phyloP scores from a whole-genome alignment of 2,888 invertebrate species.

The Elmis aenea region DNA sequence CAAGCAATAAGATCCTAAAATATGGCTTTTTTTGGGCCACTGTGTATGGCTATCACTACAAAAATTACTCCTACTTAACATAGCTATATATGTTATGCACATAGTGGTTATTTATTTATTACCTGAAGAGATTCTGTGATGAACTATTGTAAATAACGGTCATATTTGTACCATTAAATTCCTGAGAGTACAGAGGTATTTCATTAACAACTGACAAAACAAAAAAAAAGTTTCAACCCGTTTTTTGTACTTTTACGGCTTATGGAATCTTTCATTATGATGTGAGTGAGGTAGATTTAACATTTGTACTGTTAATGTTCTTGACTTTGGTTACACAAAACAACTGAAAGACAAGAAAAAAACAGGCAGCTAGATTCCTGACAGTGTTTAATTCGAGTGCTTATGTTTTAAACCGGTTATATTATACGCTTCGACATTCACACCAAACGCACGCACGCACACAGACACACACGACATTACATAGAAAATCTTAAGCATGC shows the following conservation, averaged over 20 bases:
- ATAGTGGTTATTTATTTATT: no score
- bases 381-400: conserved; percentile 12
- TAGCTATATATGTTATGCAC: no score
- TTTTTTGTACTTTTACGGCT: conserved; percentile 15
- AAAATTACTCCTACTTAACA: no score
- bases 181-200: no score
- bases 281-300: conserved; percentile 23
- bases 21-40: no score
- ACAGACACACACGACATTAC: conserved; percentile 8
- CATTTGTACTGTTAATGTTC: conserved; percentile 17
- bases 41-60: no score
- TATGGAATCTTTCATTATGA: conserved; percentile 13
- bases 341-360: conserved; percentile 14
- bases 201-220: no score
- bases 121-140: conserved; percentile 18
- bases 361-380: conserved; percentile 12
- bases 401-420: conserved; percentile 7
- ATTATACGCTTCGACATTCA: conserved; percentile 8
- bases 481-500: conserved; percentile 11
- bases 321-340: conserved; percentile 23
- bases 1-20: no score
- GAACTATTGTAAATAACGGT: no score
- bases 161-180: conserved; percentile 18
- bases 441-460: conserved; percentile 8
- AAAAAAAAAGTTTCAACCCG: no score